Evolutionary conservation across 1,140 invertebrate genomes (phyloP).

Genomic region (Ceratina calcarata): DNA sequence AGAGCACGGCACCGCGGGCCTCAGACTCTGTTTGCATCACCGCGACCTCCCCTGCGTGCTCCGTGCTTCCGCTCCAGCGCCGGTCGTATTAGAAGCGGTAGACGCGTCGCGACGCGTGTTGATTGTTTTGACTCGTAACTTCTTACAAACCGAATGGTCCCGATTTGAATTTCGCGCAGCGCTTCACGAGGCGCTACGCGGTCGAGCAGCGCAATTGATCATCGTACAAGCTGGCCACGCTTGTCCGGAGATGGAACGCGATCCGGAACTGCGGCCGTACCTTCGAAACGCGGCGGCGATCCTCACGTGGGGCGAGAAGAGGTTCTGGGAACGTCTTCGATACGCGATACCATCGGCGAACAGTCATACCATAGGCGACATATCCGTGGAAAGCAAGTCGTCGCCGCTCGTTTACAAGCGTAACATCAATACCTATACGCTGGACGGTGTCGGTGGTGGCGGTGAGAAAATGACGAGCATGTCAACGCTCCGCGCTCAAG

Average conservation of each 20-base stretch:
- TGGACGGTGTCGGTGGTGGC: slow-evolving; percentile 80
- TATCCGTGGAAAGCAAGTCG: slow-evolving; percentile 76
- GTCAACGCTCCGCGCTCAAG: slow-evolving; percentile 78
- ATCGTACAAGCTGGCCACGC: slow-evolving; percentile 92
- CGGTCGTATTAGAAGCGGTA: slow-evolving; percentile 91
- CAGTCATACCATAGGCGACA: slow-evolving; percentile 63
- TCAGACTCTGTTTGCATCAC: slow-evolving; percentile 93
- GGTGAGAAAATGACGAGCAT: slow-evolving; percentile 81
- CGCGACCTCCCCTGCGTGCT: slow-evolving; percentile 90
- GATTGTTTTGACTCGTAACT: slow-evolving; percentile 90
- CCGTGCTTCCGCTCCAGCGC: slow-evolving; percentile 82
- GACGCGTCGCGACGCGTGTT: slow-evolving; percentile 91
- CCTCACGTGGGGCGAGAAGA: slow-evolving; percentile 92
- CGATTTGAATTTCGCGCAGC: slow-evolving; percentile 91
- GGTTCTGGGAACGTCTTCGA: slow-evolving; percentile 94
- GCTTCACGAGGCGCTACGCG: slow-evolving; percentile 91
- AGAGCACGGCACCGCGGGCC: slow-evolving; percentile 86
- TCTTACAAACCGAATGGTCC: slow-evolving; percentile 93
- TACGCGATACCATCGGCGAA: slow-evolving; percentile 89
- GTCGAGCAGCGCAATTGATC: slow-evolving; percentile 90
- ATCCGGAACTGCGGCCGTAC: slow-evolving; percentile 93
- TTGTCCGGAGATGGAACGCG: slow-evolving; percentile 88
- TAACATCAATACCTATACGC: slow-evolving; percentile 89
- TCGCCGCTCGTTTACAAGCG: slow-evolving; percentile 83
- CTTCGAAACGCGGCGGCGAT: slow-evolving; percentile 90